A percentile compares a stretch with the other conserved stretches of the same genome.
Conservation (phyloP, 2,888 invertebrate genomes). For the Crossocerus cetratus region DNA sequence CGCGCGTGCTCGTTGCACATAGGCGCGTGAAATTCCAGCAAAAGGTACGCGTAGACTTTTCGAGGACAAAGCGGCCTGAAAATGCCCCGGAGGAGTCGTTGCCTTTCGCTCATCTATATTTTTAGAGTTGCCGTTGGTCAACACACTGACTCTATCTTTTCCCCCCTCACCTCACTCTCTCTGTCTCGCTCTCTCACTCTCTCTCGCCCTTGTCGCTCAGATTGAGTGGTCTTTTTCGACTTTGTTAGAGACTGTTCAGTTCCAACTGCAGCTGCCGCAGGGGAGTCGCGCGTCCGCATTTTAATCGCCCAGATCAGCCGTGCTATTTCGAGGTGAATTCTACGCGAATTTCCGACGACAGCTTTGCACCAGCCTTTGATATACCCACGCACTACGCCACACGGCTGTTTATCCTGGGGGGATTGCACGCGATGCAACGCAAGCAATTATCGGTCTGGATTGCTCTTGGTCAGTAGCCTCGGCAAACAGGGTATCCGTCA, state of each 20-base stretch:
- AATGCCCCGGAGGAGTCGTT: constrained; percentile 51
- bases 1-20: constrained; percentile 19
- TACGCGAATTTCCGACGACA: too few relatives aligned
- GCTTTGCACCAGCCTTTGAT: too few relatives aligned
- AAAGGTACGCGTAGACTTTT: constrained; percentile 50
- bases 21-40: constrained; percentile 45
- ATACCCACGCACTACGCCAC: too few relatives aligned
- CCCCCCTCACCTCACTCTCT: constrained; percentile 7
- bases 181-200: constrained; percentile 17
- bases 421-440: too few relatives aligned
- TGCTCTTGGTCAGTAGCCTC: too few relatives aligned
- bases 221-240: constrained; percentile 41
- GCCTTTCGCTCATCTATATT: constrained; percentile 63
- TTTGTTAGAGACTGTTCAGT: constrained; percentile 29
- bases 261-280: constrained; percentile 49
- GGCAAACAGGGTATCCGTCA: too few relatives aligned
- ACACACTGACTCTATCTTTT: constrained; percentile 55
- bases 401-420: too few relatives aligned
- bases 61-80: constrained; percentile 62
- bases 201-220: constrained; percentile 38
- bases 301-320: constrained; percentile 60
- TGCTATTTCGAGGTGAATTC: constrained; percentile 62
- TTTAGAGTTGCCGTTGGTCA: constrained; percentile 65
- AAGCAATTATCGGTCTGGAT: too few relatives aligned
- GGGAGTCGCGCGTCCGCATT: constrained; percentile 49